Conservation (phyloP, 2,113 vertebrate genomes). For the Hypomesus transpacificus region DNA sequence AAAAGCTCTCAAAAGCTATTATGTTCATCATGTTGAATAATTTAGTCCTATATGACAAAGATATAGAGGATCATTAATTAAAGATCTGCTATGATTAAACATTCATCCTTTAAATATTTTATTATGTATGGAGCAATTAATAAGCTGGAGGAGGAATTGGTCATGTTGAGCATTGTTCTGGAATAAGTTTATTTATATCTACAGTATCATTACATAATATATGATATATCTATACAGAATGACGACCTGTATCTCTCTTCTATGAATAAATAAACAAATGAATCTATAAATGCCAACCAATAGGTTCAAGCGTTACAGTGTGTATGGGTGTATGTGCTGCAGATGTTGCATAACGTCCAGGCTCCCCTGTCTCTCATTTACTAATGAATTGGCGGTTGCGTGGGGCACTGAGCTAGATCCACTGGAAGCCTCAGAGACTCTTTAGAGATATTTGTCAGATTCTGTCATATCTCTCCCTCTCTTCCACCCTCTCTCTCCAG, state of each 20-base stretch:
- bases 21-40: conserved; percentile 52
- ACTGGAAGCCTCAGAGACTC: background rate
- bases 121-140: conserved; percentile 53
- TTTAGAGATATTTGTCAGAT: conserved; percentile 11
- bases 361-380: background rate
- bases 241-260: no score
- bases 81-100: conserved; percentile 46
- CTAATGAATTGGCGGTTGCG: conserved; percentile 27
- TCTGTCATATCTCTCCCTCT: background rate
- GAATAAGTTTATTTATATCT: no score
- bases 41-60: conserved; percentile 42
- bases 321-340: background rate
- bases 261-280: no score
- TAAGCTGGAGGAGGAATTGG: conserved; percentile 26
- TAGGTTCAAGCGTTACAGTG: no score
- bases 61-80: conserved; percentile 56
- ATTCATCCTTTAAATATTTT: conserved; percentile 39
- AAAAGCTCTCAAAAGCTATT: conserved; percentile 35
- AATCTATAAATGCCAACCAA: no score
- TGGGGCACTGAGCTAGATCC: background rate
- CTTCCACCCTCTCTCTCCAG: background rate
- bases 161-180: no score
- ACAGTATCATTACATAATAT: no score
- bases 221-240: no score
- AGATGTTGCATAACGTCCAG: background rate